phyloP scores from a whole-genome alignment of 1,140 invertebrate genomes.

The Artemia franciscana region DNA sequence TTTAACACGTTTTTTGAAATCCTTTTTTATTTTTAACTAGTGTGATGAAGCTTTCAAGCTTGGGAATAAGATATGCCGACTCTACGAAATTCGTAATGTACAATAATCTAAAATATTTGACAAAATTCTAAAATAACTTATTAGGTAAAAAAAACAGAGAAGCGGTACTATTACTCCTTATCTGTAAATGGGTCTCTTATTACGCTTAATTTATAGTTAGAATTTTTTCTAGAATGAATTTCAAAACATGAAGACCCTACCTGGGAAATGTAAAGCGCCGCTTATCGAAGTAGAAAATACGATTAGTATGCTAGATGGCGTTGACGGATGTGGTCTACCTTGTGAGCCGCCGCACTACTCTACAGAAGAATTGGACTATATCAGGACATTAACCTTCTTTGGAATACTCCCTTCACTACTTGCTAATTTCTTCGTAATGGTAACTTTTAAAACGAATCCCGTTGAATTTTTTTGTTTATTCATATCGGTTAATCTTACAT shows the following conservation, averaged over 20 bases:
- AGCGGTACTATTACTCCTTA: no score
- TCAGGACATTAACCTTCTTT: conserved; percentile 43
- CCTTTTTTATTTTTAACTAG: no score
- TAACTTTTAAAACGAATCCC: conserved; percentile 5
- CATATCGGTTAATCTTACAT: not conserved
- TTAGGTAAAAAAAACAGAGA: no score
- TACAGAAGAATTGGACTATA: conserved; percentile 50
- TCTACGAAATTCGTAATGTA: no score
- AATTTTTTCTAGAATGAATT: conserved; percentile 32
- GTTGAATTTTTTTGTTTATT: not conserved
- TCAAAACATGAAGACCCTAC: conserved; percentile 64
- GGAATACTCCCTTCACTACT: conserved; percentile 15
- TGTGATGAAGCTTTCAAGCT: no score
- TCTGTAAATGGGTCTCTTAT: no score
- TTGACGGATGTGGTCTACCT: conserved; percentile 68
- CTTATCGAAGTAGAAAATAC: conserved; percentile 53
- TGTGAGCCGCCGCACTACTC: conserved; percentile 67
- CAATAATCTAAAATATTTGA: no score
- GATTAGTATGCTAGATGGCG: conserved; percentile 54
- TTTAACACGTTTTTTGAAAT: no score
- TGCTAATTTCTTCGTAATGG: conserved; percentile 12
- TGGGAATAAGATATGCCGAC: no score
- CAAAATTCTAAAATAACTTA: no score
- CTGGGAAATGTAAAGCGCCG: conserved; percentile 50
- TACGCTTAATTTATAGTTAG: no score